phyloP scores from a whole-genome alignment of 2,797 vertebrate genomes.

The Pteropus rufus region DNA sequence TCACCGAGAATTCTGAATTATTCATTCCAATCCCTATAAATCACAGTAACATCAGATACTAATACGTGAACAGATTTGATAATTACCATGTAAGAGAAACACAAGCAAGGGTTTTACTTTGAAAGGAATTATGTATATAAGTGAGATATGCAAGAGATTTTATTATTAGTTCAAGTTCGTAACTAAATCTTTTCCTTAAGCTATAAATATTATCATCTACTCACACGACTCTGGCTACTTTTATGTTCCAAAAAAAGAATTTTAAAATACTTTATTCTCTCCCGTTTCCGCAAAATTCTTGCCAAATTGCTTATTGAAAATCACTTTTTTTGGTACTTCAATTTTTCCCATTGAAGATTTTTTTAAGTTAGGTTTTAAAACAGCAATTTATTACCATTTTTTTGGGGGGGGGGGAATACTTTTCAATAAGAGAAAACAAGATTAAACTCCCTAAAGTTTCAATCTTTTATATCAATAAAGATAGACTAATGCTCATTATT shows the following conservation, averaged over 20 bases:
- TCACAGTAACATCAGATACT: background rate
- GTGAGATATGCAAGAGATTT: background rate
- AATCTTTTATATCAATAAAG: conserved; percentile 9
- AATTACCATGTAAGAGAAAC: background rate
- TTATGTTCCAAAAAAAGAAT: background rate
- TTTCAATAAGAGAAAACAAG: conserved; percentile 32
- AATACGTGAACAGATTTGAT: background rate
- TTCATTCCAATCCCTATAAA: background rate
- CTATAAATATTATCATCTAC: background rate
- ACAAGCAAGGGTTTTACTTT: background rate
- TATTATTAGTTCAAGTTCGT: background rate
- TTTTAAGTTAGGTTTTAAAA: conserved; percentile 16
- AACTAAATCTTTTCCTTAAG: background rate
- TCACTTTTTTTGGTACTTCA: background rate
- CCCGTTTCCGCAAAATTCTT: background rate
- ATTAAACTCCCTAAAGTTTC: background rate
- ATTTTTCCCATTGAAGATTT: conserved; percentile 3
- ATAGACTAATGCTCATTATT: background rate
- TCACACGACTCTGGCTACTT: background rate
- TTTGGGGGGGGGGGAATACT: background rate
- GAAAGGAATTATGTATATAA: background rate
- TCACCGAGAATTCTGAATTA: background rate
- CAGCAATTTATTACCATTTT: background rate
- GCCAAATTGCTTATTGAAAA: background rate
- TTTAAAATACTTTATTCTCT: background rate